Evolutionary conservation across 2,113 vertebrate genomes (phyloP).

Genomic region (Thamnophis sirtalis): DNA sequence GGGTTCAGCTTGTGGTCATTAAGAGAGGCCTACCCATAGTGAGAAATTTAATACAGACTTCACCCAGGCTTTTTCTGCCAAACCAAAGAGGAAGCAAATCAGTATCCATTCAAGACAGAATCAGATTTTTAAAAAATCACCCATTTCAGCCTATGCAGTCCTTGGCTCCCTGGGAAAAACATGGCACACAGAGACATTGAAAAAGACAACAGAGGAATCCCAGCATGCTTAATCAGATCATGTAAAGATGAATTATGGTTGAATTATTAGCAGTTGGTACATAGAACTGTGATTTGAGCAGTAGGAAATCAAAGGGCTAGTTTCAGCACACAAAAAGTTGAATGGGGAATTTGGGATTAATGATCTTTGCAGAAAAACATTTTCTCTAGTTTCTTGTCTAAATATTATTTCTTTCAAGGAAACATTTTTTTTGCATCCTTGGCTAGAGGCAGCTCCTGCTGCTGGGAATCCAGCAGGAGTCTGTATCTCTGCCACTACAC

Average conservation of each 20-base stretch:
- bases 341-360: constrained; percentile 37
- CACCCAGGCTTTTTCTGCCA: no score
- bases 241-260: neutral
- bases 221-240: no score
- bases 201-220: neutral
- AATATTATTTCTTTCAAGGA: constrained; percentile 67
- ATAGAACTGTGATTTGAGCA: neutral
- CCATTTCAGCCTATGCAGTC: neutral
- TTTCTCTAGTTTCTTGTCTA: constrained; percentile 55
- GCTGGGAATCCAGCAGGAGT: constrained; percentile 59
- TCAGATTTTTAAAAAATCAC: neutral
- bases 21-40: neutral
- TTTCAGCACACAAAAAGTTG: fast-evolving
- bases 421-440: constrained; percentile 66
- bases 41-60: neutral
- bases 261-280: neutral
- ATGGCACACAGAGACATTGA: neutral
- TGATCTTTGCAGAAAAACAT: neutral
- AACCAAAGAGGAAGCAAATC: neutral
- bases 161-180: neutral
- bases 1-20: neutral
- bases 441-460: constrained; percentile 62
- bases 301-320: fast-evolving
- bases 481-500: constrained; percentile 50
- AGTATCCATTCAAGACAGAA: neutral